Evolutionary conservation across 1,140 invertebrate genomes (phyloP).

Genomic region (Chironomus tepperi): DNA sequence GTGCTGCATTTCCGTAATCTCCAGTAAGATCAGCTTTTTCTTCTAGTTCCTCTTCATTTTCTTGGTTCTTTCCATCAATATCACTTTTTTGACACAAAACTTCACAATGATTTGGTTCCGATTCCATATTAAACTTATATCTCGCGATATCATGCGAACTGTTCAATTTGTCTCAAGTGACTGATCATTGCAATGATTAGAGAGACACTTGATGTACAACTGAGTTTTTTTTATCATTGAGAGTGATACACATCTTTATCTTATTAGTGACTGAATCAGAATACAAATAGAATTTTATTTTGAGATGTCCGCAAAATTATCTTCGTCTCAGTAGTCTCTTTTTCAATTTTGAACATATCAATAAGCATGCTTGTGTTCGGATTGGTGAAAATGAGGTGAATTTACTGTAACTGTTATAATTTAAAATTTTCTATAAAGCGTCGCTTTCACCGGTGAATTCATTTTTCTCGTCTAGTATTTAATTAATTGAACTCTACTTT

Average conservation of each 20-base stretch:
- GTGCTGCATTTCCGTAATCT: constrained; percentile 66
- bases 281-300: no score
- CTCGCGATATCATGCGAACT: no score
- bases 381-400: no score
- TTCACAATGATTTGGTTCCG: not conserved
- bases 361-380: no score
- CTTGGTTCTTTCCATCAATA: not conserved
- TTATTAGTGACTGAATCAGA: not conserved
- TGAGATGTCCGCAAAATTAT: no score
- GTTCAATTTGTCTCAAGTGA: not conserved
- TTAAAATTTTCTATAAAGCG: no score
- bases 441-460: no score
- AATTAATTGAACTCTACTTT: no score
- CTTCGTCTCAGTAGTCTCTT: no score
- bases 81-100: not conserved
- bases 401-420: no score
- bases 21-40: constrained; percentile 36
- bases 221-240: not conserved
- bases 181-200: not conserved
- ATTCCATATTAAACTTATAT: not conserved
- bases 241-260: not conserved
- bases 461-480: no score
- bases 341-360: no score
- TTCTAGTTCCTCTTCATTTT: not conserved
- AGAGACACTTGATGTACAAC: not conserved